A percentile compares a stretch with the other conserved stretches of the same genome.
These are phyloP conservation scores for Ptyas mucosa DNA, from an alignment of 2,113 vertebrate genomes.

Conservation along the genomic window DNA sequence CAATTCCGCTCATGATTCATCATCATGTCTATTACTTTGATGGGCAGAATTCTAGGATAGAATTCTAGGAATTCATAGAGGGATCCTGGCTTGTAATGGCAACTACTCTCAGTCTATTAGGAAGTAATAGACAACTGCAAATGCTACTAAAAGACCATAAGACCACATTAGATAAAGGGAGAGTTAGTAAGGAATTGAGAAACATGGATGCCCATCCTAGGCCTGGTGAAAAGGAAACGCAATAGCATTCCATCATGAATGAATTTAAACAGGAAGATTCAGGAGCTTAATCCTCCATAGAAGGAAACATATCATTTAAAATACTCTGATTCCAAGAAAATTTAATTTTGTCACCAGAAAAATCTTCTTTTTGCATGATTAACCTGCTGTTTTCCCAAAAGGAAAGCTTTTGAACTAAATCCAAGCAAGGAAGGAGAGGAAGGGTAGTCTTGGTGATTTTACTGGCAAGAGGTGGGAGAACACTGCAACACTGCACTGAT, in stretches of 20 bases:
- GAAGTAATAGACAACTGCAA: not conserved
- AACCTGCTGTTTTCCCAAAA: not conserved
- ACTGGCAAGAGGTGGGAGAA: not conserved
- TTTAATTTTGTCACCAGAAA: not conserved
- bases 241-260: not conserved
- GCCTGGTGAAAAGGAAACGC: not conserved
- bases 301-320: not conserved
- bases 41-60: not conserved
- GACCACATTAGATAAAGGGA: not conserved
- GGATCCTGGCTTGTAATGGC: not conserved
- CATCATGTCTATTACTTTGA: not conserved
- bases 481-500: no score
- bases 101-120: no score
- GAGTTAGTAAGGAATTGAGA: not conserved
- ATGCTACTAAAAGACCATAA: not conserved
- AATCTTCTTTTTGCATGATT: not conserved
- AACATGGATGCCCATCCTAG: not conserved
- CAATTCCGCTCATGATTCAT: not conserved
- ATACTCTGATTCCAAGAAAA: not conserved
- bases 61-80: no score
- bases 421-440: not conserved
- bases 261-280: not conserved
- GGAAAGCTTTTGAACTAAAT: not conserved
- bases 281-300: not conserved
- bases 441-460: not conserved